Evolutionary conservation across 2,888 invertebrate species (phyloP).

Genomic region (Caenorhabditis plicata): DNA sequence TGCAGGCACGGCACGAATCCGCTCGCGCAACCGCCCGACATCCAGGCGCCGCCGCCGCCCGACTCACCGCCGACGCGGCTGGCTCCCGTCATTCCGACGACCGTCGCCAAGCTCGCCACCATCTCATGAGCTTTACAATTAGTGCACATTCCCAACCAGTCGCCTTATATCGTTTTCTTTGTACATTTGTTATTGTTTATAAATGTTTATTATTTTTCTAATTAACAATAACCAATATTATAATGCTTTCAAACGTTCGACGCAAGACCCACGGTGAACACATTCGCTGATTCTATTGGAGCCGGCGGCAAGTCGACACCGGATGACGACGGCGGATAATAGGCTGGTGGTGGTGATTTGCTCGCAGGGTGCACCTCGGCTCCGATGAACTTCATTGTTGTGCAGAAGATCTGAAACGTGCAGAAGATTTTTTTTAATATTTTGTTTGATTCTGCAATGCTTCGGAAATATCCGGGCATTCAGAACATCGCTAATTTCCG

Average conservation of each 20-base stretch:
- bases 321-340: slow-evolving; percentile 16
- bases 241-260: slow-evolving; percentile 7
- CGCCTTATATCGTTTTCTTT: neutral
- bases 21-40: slow-evolving; percentile 16
- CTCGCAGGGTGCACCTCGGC: slow-evolving; percentile 1
- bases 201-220: neutral
- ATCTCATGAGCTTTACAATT: neutral
- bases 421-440: too few species aligned
- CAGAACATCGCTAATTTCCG: too few species aligned
- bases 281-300: slow-evolving; percentile 10
- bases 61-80: slow-evolving; percentile 14
- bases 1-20: slow-evolving; percentile 21
- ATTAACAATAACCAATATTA: slow-evolving; percentile 8
- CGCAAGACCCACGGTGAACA: slow-evolving; percentile 28
- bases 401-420: too few species aligned
- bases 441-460: too few species aligned
- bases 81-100: slow-evolving; percentile 15
- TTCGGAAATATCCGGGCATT: too few species aligned
- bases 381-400: slow-evolving; percentile 23
- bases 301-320: slow-evolving; percentile 23
- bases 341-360: slow-evolving; percentile 23
- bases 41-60: slow-evolving; percentile 15
- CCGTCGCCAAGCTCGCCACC: neutral
- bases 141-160: neutral
- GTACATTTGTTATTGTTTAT: neutral